These are phyloP conservation scores for Zosterops japonicus DNA, from an alignment of 2,113 vertebrate genomes.

Conservation along the genomic window DNA sequence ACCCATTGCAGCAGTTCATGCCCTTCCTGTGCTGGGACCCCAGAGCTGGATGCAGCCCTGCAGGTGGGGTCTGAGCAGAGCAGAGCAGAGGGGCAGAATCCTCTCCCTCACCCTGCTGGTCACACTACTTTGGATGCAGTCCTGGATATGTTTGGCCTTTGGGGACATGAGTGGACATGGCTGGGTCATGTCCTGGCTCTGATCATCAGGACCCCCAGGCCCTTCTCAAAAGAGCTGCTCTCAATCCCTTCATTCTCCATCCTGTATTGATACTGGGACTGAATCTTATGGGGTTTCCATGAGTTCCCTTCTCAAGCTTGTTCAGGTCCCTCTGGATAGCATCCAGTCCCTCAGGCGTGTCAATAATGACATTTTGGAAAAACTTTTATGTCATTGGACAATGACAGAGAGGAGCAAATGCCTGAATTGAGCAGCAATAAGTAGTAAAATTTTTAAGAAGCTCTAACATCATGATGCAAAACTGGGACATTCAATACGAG, in stretches of 20 bases:
- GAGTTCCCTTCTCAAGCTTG: not conserved
- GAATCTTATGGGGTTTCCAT: not conserved
- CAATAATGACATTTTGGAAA: not conserved
- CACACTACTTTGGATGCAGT: accelerated
- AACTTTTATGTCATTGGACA: not conserved
- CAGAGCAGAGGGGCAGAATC: not conserved
- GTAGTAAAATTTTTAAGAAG: not conserved
- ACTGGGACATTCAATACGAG: not conserved
- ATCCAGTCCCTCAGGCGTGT: not conserved
- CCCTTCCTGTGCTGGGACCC: not conserved
- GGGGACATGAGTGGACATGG: accelerated
- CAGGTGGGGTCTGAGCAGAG: not conserved
- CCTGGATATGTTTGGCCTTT: not conserved
- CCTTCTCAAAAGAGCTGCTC: not conserved
- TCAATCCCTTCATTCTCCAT: not conserved
- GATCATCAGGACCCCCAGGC: not conserved
- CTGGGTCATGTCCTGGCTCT: not conserved
- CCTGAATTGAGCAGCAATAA: not conserved
- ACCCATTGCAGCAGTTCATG: not conserved
- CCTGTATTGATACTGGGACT: not conserved
- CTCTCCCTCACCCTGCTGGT: accelerated
- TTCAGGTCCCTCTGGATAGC: not conserved
- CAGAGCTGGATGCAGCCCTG: not conserved
- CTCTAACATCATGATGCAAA: not conserved
- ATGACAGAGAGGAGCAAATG: not conserved